Base-by-base conservation (phyloP, 2,113 vertebrate species). In the Microtus ochrogaster region DNA sequence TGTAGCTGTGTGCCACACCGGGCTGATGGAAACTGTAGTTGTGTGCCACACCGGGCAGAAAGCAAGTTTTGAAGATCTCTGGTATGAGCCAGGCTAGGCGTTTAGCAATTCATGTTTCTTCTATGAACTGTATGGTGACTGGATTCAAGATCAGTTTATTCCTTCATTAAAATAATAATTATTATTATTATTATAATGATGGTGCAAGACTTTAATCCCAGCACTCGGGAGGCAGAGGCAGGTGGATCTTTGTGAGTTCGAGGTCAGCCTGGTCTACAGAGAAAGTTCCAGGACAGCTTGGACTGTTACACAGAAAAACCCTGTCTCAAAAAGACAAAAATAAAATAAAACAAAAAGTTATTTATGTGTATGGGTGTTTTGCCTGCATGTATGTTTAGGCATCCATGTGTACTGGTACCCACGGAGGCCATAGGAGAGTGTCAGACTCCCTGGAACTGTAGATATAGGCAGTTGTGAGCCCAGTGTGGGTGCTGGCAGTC, bases 31-130 rank as follows among this genome's bases (percentile, higher is more conserved):
- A 91, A 52, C 49, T 52, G 49, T 52, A 52, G 49, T 10, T 49
- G 49, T 49, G 49, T 49, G 49, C 49, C 49, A 49, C 49, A 49
- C 49, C 49, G 1, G 49, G 49, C 47, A 21, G 7, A 3, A 91
- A 52, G 41, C 28, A 74, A 47, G 41, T 68, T 74, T 84, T 94
- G 47, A 90, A 90, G 68, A 11, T 61, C 68, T 58, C 52, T 22
- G 84, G 44, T 81, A 58, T 55, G 84, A 92, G 55, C 33, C 65
- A 84, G 33, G 68, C 74, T 79, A 76, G 14, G 7, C 63, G 76
- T 65, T 95, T 52, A 91, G 79, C 36, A 79, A 7, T 39, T 93
- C 49, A 66, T 49, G 36, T 89, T 39, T 82, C 61, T 73, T 91
- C 77, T 89, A 44, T 52, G 90, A 94, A 66, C 65, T 41, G 21